phyloP scores from a whole-genome alignment of 2,113 vertebrate genomes.

The Eretmochelys imbricata region DNA sequence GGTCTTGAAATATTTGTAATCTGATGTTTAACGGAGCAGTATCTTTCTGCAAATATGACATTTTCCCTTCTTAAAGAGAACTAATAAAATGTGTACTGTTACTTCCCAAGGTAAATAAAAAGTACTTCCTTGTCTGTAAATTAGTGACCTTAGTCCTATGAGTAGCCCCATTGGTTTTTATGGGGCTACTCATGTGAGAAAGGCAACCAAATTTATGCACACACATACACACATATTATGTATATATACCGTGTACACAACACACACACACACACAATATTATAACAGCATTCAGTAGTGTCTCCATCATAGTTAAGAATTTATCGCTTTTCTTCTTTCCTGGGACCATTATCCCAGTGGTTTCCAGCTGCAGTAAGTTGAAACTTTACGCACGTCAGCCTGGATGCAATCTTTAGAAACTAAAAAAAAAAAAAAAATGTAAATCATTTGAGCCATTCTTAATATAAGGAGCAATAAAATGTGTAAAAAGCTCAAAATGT shows the following conservation, averaged over 20 bases:
- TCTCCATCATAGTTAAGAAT: constrained; percentile 50
- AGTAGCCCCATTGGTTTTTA: not conserved
- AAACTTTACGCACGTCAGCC: constrained; percentile 34
- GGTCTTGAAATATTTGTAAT: not conserved
- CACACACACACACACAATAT: not conserved
- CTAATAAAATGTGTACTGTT: constrained; percentile 18
- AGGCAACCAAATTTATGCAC: not conserved
- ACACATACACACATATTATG: not conserved
- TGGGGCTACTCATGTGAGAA: not conserved
- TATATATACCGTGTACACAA: not conserved
- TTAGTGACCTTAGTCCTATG: not conserved
- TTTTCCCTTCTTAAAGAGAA: constrained; percentile 20
- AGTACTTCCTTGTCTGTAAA: not conserved
- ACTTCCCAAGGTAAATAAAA: constrained; percentile 36
- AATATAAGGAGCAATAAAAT: constrained; percentile 63
- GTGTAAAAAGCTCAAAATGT: constrained; percentile 62
- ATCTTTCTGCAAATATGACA: constrained; percentile 6
- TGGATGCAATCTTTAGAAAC: not conserved
- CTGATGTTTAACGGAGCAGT: constrained; percentile 24
- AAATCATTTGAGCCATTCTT: not conserved
- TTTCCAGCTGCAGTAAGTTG: constrained; percentile 64
- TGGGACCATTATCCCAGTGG: constrained; percentile 50
- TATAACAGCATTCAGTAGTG: constrained; percentile 30
- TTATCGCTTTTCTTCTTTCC: constrained; percentile 37
- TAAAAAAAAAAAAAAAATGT: not conserved